Evolutionary conservation across 2,113 vertebrate genomes (phyloP), one percentile per base, ranked within the genome.

Genomic region (Chloropsis cyanopogon): DNA sequence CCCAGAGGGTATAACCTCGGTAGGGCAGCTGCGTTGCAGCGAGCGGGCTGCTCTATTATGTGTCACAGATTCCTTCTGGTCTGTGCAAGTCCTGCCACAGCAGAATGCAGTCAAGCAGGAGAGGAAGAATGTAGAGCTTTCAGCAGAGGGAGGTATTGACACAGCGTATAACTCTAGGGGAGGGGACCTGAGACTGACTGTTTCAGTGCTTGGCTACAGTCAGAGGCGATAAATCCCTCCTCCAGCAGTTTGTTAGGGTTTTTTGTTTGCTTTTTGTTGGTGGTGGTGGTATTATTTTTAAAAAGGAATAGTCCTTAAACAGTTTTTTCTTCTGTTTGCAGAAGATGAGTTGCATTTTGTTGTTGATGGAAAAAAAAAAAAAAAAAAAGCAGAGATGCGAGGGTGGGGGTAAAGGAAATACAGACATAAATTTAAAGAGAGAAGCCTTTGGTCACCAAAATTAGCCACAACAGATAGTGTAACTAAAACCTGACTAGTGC

Each of bases 101-200:
- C 42, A 42, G 54, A 86, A 75, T 41, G 47, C 22, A 66, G 79
- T 33, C 49, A 41, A 76, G 87, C 53, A 68, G 35, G 69, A 91
- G 41, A 85, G 86, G 77, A 96, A 68, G 82, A 95, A 96, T 96
- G 91, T 72, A 56, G 84, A 96, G 91, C 92, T 95, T 91, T 97
- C 97, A 96, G 97, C 94, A 98, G 97, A 98, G 97, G 97, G 97
- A 98, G 97, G 85, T 95, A 97, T 97, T 97, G 96, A 97, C 96
- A 97, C 96, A 92, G 96, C 41, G 14, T 95, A 91, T 37, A 91
- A 93, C 84, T 93, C 57, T 8, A 82, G 46, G 56, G 82, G 77
- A 91, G 85, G 68, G 66, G 63, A 94, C 66, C 37, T 11, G 28
- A 88, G 47, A 35, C 35, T 14, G 73, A 33, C 37, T 90, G 13